Percentiles rank a stretch among this genome's conserved stretches.
These are phyloP conservation scores for Thymelicus sylvestris DNA, from an alignment of 2,888 invertebrate species.

Conservation along the genomic window DNA sequence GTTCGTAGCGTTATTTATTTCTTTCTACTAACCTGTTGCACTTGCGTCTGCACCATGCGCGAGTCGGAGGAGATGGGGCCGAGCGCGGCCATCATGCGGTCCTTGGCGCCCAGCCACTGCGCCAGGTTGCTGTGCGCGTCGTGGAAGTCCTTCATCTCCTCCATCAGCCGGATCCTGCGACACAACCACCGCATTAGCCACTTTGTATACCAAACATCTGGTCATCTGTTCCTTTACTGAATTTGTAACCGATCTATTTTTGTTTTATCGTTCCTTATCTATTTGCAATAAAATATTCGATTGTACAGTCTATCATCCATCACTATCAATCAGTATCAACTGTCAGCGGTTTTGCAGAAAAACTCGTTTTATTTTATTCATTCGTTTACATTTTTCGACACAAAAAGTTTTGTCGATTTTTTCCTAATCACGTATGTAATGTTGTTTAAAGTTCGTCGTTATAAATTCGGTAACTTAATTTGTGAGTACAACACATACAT, in stretches of 20 bases:
- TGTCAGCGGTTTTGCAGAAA: background rate
- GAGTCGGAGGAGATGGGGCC: constrained; percentile 98
- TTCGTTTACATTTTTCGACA: too few species aligned
- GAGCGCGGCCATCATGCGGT: constrained; percentile 97
- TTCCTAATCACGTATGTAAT: too few species aligned
- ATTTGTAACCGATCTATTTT: background rate
- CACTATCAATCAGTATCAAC: background rate
- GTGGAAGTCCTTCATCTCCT: constrained; percentile 96
- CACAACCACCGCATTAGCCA: background rate
- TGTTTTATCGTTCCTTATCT: background rate
- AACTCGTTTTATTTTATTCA: too few species aligned
- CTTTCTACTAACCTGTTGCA: constrained; percentile 88
- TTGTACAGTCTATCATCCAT: background rate
- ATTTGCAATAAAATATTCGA: background rate
- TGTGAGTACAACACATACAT: too few species aligned
- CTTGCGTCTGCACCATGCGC: constrained; percentile 97
- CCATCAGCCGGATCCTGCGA: constrained; percentile 88
- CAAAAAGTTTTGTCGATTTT: too few species aligned
- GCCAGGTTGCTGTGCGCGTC: constrained; percentile 94
- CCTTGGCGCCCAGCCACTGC: constrained; percentile 96
- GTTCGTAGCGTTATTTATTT: background rate
- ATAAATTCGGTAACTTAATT: too few species aligned
- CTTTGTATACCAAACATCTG: background rate
- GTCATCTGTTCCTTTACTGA: background rate
- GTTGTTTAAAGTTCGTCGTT: too few species aligned